These are phyloP conservation scores for Trichonephila clavipes DNA, from an alignment of 1,140 invertebrate genomes.

Conservation along the genomic window DNA sequence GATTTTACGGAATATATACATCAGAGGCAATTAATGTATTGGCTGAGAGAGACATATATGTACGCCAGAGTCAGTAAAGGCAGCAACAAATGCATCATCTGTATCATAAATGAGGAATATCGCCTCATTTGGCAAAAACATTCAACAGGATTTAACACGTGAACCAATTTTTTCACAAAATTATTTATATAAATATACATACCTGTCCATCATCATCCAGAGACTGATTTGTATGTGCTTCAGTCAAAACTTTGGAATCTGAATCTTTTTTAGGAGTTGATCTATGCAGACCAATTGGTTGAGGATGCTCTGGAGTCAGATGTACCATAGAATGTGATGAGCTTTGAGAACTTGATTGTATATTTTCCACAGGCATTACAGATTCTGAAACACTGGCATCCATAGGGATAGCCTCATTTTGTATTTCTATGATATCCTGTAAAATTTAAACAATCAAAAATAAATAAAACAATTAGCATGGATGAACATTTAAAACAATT, in stretches of 20 bases:
- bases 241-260: neutral
- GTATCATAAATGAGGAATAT: too few relatives aligned
- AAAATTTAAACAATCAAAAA: neutral
- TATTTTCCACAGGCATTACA: neutral
- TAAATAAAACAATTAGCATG: neutral
- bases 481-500: neutral
- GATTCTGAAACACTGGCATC: neutral
- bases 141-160: too few relatives aligned
- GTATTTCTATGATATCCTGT: neutral
- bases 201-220: slow-evolving; percentile 60
- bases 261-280: neutral
- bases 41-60: too few relatives aligned
- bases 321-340: neutral
- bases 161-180: too few relatives aligned
- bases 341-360: neutral
- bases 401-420: neutral
- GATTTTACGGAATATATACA: too few relatives aligned
- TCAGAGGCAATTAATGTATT: too few relatives aligned
- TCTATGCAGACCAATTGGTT: neutral
- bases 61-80: too few relatives aligned
- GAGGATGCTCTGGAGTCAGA: neutral
- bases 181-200: neutral
- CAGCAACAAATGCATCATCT: too few relatives aligned
- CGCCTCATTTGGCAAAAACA: too few relatives aligned
- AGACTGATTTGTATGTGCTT: neutral